Conservation (phyloP, 1,140 invertebrate genomes). For the Maconellicoccus hirsutus region DNA sequence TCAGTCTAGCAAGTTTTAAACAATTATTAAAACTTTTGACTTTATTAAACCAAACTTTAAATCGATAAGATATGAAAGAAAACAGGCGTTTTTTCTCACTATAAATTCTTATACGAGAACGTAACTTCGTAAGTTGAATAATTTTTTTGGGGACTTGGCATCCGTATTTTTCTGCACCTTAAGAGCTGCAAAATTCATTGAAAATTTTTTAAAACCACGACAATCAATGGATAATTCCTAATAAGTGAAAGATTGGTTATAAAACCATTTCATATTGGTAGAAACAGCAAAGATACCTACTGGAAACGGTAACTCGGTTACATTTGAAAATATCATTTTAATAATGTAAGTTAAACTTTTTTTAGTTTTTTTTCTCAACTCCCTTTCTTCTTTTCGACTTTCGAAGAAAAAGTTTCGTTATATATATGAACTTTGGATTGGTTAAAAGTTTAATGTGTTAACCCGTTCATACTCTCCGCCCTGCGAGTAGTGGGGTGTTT, state of each 20-base stretch:
- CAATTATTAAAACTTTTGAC: slow-evolving; percentile 9
- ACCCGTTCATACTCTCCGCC: slow-evolving; percentile 24
- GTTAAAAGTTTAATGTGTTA: slow-evolving; percentile 21
- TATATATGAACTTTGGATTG: slow-evolving; percentile 24
- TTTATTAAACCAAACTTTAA: not conserved
- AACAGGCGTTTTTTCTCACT: not conserved
- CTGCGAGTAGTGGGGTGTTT: slow-evolving; percentile 25
- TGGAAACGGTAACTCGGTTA: not conserved
- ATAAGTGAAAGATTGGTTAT: not conserved
- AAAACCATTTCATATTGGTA: not conserved
- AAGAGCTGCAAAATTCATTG: too few relatives aligned
- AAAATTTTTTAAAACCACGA: too few relatives aligned
- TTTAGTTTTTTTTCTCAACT: not conserved
- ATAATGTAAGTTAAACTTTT: not conserved
- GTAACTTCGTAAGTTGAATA: not conserved
- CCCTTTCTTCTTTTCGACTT: not conserved
- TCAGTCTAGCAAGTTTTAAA: not conserved
- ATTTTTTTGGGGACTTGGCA: too few relatives aligned
- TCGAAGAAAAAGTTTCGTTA: slow-evolving; percentile 4
- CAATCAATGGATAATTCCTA: too few relatives aligned
- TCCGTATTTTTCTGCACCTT: too few relatives aligned
- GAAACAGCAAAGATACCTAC: not conserved
- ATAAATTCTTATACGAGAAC: not conserved
- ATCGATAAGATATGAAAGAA: slow-evolving; percentile 1
- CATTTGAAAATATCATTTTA: not conserved